A percentile compares a stretch with the other conserved stretches of the same genome.
phyloP scores from a whole-genome alignment of 30 jellyfish, hydroid and myxozoan genomes.

The Cassiopea andromeda region DNA sequence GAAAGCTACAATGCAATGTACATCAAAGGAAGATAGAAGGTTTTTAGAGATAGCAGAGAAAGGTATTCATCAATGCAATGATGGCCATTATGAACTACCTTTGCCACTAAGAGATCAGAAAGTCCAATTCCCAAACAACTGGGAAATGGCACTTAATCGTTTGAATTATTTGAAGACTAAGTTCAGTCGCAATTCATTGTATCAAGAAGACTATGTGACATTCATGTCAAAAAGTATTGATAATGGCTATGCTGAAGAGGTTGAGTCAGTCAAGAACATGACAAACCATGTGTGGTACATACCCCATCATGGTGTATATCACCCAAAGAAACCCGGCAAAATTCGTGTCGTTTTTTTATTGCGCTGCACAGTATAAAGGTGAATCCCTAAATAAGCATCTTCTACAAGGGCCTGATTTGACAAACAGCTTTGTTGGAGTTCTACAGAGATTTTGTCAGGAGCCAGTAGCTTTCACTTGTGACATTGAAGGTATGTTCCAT shows the following conservation, averaged over 20 bases:
- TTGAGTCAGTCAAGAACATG: background rate
- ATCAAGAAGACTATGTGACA: background rate
- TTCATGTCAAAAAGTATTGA: background rate
- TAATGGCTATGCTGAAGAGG: background rate
- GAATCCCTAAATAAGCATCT: constrained; percentile 57
- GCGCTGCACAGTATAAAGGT: constrained; percentile 56
- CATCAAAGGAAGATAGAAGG: background rate
- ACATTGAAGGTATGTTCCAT: constrained; percentile 77
- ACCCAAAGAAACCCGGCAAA: constrained; percentile 73
- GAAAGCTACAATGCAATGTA: background rate
- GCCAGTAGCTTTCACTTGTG: constrained; percentile 63
- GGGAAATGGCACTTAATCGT: constrained; percentile 11
- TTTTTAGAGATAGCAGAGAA: background rate
- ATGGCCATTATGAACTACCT: constrained; percentile 33
- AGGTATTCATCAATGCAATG: background rate
- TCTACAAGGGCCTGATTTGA: constrained; percentile 77
- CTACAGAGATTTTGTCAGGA: constrained; percentile 76
- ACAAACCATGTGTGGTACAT: constrained; percentile 48
- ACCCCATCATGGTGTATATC: constrained; percentile 75
- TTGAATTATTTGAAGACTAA: constrained; percentile 11
- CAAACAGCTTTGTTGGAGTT: constrained; percentile 38
- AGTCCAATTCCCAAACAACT: constrained; percentile 31
- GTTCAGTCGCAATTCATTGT: constrained; percentile 9
- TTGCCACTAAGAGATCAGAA: constrained; percentile 30
- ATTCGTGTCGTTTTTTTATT: constrained; percentile 31